phyloP scores from a whole-genome alignment of 2,113 vertebrate genomes.

The Menura novaehollandiae region DNA sequence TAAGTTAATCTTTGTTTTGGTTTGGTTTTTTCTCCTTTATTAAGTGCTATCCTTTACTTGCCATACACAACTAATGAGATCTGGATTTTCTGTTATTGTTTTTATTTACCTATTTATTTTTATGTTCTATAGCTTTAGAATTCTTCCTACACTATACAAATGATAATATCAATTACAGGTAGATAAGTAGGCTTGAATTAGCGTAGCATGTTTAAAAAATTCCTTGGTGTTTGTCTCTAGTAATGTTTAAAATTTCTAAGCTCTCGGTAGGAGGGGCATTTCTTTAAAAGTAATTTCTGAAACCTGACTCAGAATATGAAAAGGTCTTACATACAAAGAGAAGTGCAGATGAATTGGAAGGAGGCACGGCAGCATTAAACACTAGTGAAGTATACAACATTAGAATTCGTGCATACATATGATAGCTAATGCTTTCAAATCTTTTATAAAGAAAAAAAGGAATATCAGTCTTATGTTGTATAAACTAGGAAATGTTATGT shows the following conservation, averaged over 20 bases:
- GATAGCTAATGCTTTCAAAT: not conserved
- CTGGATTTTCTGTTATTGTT: not conserved
- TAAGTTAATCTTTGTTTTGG: not conserved
- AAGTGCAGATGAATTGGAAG: not conserved
- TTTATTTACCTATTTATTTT: not conserved
- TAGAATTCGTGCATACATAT: not conserved
- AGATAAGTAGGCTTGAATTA: not conserved
- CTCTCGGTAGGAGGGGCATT: not conserved
- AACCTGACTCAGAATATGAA: not conserved
- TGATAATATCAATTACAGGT: not conserved
- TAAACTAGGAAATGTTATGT: not conserved
- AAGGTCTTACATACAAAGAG: not conserved
- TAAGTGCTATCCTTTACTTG: not conserved
- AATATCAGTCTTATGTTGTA: not conserved
- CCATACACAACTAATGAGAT: not conserved
- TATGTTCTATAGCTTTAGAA: not conserved
- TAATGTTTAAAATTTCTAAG: not conserved
- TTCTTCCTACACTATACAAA: not conserved
- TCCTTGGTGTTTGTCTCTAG: not conserved
- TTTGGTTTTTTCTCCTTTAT: not conserved
- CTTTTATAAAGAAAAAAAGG: not conserved
- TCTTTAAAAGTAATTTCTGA: not conserved
- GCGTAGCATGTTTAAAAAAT: not conserved
- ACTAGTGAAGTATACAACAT: not conserved
- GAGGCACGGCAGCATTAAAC: not conserved